Evolutionary conservation across 2,113 vertebrate species (phyloP).

Genomic region (human (Homo sapiens)): DNA sequence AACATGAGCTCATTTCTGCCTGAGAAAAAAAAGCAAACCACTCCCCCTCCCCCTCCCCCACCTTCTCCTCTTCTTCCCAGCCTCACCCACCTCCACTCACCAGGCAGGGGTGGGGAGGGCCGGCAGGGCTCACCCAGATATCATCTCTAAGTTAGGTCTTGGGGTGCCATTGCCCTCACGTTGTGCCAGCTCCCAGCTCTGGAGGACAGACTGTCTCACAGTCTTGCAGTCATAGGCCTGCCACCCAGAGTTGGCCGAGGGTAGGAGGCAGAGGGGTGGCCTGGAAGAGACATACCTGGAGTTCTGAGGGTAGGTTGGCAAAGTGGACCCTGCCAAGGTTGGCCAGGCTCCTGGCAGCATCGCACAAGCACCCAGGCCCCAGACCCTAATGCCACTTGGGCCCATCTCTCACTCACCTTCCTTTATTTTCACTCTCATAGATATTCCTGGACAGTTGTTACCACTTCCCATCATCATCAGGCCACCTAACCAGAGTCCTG

Average conservation of each 20-base stretch:
- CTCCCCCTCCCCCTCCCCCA: slow-evolving; percentile 3
- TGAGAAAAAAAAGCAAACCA: slow-evolving; percentile 64
- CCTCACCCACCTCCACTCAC: neutral
- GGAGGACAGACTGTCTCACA: neutral
- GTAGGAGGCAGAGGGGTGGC: neutral
- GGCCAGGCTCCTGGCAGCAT: neutral
- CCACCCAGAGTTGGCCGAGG: neutral
- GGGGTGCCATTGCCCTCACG: neutral
- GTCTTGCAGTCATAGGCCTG: neutral
- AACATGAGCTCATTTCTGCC: slow-evolving; percentile 87
- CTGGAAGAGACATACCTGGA: neutral
- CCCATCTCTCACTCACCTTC: neutral
- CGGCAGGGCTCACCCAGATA: neutral
- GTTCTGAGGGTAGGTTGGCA: neutral
- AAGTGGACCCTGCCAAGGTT: neutral
- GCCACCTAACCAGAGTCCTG: neutral
- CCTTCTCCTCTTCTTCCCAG: slow-evolving; percentile 6
- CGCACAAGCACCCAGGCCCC: neutral
- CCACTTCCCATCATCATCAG: neutral
- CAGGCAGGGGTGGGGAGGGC: neutral
- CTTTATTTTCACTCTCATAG: neutral
- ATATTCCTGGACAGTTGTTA: neutral
- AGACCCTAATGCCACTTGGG: neutral
- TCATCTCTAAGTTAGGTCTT: neutral
- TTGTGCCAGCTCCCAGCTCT: neutral